Base-by-base conservation (phyloP, 2,797 vertebrate genomes). In the Rhinogobio ventralis region DNA sequence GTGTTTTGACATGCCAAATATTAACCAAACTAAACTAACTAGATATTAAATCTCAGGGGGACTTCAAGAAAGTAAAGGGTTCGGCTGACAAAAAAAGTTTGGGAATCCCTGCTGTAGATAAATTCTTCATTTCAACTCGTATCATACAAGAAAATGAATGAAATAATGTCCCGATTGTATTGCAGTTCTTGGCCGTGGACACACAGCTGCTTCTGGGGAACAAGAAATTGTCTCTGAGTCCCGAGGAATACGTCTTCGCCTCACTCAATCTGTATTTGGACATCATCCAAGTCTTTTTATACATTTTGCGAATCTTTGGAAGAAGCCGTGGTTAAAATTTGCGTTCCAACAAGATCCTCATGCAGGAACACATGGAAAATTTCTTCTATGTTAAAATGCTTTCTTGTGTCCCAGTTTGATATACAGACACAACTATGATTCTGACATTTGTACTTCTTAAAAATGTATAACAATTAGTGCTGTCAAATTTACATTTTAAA, bases 271-370 rank as follows among this genome's bases (percentile, higher is more conserved):
- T 99, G 88, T 99, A 98, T 94, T 96, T 97, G 0, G 97, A 99
- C 92, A 98, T 99, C 92, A 96, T 99, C 92, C 96, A 98, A 91
- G 97, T 98, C 87, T 98, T 98, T 95, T 94, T 98, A 81, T 97
- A 97, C 92, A 96, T 98, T 89, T 30, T 89, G 25, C 79, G 82
- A 25, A 85, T 89, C 55, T 6, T 85, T 1, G 88, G 86, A 62
- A 62, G 71, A 17, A 80, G 73, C 84, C 79, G 88, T 14, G 30
- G 80, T 20, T 89, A 57, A 79, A 28, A 14, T 30, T 11, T 23
- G 5, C 8, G 2, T 42, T 42, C 39, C 39, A 42, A 8, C 39
- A 10, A 51, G 46, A 20, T 28, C 60, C 5, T 62, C n/a, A 5
- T 60, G 55, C 49, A 74, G 25, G 13, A 73, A 33, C 28, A 33